Percentiles rank a stretch among this genome's conserved stretches.
Evolutionary conservation across 2,797 vertebrate genomes (phyloP).

Genomic region (Tarsius wallacei): DNA sequence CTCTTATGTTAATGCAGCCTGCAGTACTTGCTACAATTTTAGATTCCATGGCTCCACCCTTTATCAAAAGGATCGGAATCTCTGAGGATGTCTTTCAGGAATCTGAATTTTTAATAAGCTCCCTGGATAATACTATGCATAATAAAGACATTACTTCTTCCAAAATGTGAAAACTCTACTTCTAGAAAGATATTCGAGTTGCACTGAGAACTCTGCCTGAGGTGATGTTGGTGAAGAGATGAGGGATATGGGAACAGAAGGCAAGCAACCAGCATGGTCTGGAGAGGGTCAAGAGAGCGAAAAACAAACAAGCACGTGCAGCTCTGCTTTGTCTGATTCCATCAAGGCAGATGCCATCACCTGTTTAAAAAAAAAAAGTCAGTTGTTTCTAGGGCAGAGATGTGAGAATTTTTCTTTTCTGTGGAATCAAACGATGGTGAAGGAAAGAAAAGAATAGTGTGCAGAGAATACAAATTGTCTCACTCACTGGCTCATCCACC

Average conservation of each 20-base stretch:
- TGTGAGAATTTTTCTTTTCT: constrained; percentile 30
- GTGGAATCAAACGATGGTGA: constrained; percentile 48
- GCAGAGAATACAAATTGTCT: constrained; percentile 33
- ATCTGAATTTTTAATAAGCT: constrained; percentile 42
- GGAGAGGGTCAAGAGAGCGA: not conserved
- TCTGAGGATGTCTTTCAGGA: not conserved
- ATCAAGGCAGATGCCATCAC: not conserved
- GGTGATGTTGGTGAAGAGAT: not conserved
- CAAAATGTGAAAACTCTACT: constrained; percentile 34
- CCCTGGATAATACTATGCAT: constrained; percentile 29
- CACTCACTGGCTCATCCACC: not conserved
- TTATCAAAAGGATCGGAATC: constrained; percentile 1
- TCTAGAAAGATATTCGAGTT: constrained; percentile 48
- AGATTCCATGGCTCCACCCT: not conserved
- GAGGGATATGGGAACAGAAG: not conserved
- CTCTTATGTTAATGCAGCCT: not conserved
- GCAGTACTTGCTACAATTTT: constrained; percentile 24
- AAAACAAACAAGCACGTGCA: not conserved
- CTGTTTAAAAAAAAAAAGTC: constrained; percentile 29
- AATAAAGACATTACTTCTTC: constrained; percentile 17
- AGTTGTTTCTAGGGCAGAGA: not conserved
- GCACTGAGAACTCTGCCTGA: constrained; percentile 14
- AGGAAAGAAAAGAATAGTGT: not conserved
- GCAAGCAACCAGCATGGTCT: not conserved
- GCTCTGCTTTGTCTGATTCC: not conserved